Evolutionary conservation across 2,797 vertebrate species (phyloP).

Genomic region (Oreochromis grahami): DNA sequence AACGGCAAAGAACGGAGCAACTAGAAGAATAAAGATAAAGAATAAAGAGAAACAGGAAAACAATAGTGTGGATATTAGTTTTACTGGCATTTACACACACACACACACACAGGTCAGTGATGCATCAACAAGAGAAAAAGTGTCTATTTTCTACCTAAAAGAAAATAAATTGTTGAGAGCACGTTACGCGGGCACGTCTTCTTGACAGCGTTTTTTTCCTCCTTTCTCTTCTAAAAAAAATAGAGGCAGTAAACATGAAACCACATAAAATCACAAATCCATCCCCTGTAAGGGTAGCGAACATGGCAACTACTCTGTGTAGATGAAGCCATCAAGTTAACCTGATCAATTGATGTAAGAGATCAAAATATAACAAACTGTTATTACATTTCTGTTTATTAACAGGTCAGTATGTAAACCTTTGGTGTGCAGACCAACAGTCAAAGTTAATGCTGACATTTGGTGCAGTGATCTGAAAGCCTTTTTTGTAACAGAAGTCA

Average conservation of each 20-base stretch:
- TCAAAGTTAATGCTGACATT: not conserved
- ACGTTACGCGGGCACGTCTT: not conserved
- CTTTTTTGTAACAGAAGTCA: not conserved
- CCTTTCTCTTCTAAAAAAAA: not conserved
- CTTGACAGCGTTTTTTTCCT: not conserved
- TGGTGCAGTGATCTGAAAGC: not conserved
- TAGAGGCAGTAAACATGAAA: not conserved
- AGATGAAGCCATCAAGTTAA: not conserved
- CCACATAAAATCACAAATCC: not conserved
- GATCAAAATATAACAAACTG: not conserved
- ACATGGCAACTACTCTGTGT: not conserved
- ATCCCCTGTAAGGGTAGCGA: not conserved
- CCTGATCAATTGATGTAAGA: not conserved
- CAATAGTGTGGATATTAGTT: too few relatives aligned
- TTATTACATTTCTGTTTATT: not conserved
- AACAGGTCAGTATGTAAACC: not conserved
- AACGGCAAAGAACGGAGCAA: too few relatives aligned
- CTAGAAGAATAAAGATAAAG: too few relatives aligned
- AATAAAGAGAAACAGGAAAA: too few relatives aligned
- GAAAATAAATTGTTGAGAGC: not conserved
- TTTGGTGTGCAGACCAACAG: not conserved
- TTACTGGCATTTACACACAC: not conserved
- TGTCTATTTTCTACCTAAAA: not conserved
- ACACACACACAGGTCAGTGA: not conserved
- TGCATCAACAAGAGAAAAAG: not conserved